phyloP scores from a whole-genome alignment of 2,113 vertebrate genomes.

The Turdus rufiventris region DNA sequence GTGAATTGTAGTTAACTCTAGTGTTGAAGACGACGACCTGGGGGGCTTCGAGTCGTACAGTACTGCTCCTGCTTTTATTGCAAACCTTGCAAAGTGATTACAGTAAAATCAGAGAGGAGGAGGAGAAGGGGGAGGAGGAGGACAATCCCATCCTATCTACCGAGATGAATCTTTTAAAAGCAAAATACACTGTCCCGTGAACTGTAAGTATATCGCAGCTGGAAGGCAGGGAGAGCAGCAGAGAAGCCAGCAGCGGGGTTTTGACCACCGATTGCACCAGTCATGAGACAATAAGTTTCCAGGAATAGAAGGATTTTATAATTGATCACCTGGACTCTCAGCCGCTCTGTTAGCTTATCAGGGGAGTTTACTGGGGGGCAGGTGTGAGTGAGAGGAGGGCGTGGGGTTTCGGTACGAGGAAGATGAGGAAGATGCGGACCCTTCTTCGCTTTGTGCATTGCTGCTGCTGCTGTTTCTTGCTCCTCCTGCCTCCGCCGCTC shows the following conservation, averaged over 20 bases:
- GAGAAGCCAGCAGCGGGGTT: conserved; percentile 1
- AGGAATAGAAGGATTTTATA: conserved; percentile 46
- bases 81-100: conserved; percentile 60
- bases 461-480: conserved; percentile 76
- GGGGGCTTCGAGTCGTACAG: conserved; percentile 24
- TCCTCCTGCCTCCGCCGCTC: conserved; percentile 80
- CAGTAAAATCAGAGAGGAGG: conserved; percentile 56
- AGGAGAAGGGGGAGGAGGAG: conserved; percentile 48
- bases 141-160: conserved; percentile 44
- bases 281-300: conserved; percentile 74
- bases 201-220: conserved; percentile 70
- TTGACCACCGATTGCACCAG: conserved; percentile 61
- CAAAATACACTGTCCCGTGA: conserved; percentile 74
- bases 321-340: neutral
- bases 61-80: conserved; percentile 44
- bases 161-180: conserved; percentile 58
- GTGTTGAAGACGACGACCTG: conserved; percentile 44
- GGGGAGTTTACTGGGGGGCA: conserved; percentile 1
- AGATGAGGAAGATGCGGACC: conserved; percentile 73
- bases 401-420: neutral
- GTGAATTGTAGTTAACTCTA: conserved; percentile 70
- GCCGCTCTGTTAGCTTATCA: neutral
- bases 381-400: neutral
- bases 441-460: conserved; percentile 63
- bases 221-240: conserved; percentile 34